These are phyloP conservation scores for Bolborhynchus lineola DNA, from an alignment of 2,113 vertebrate species.

Conservation along the genomic window DNA sequence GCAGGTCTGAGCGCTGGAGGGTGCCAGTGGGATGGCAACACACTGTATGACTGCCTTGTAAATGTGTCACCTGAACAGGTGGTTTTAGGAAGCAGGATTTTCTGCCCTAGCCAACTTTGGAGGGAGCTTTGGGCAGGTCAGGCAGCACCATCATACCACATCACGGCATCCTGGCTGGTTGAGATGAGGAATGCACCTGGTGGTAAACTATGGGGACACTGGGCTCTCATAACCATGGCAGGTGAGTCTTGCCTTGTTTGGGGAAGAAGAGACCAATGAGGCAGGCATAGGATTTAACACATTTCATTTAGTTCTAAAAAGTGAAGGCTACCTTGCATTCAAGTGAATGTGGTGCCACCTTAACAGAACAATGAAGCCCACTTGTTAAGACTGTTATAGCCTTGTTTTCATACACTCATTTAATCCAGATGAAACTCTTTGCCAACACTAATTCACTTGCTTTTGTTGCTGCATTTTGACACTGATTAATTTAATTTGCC, in stretches of 20 bases:
- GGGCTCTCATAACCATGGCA: not conserved
- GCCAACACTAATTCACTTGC: not conserved
- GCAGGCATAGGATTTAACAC: not conserved
- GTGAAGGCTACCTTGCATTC: fast-evolving
- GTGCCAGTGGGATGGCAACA: not conserved
- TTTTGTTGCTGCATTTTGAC: not conserved
- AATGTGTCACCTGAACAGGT: not conserved
- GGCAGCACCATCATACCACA: not conserved
- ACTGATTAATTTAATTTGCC: not conserved
- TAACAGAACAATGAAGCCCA: not conserved
- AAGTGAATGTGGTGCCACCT: not conserved
- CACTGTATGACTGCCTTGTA: fast-evolving
- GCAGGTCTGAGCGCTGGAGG: fast-evolving
- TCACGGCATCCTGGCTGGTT: not conserved
- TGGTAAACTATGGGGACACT: not conserved
- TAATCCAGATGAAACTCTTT: not conserved
- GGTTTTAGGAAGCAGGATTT: not conserved
- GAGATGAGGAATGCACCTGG: not conserved
- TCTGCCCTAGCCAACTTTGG: not conserved
- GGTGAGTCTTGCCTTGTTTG: not conserved
- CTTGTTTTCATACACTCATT: not conserved
- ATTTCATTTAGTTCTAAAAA: not conserved
- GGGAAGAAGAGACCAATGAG: not conserved
- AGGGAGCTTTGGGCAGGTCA: not conserved
- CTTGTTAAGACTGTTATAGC: not conserved